A percentile compares a stretch with the other conserved stretches of the same genome.
These are phyloP conservation scores for Pygoscelis antarcticus DNA, from an alignment of 2,113 vertebrate species.

Conservation along the genomic window DNA sequence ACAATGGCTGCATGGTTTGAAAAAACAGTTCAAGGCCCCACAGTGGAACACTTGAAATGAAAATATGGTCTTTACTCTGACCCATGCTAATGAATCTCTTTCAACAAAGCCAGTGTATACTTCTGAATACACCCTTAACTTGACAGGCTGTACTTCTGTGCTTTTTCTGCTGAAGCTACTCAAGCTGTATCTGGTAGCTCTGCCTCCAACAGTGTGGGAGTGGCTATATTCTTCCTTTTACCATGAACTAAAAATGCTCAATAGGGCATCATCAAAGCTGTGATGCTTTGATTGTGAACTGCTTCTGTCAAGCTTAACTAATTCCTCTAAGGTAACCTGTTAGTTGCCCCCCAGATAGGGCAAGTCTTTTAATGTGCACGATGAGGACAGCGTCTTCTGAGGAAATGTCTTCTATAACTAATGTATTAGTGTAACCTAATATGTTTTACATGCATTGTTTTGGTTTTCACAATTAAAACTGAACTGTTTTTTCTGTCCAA, in stretches of 20 bases:
- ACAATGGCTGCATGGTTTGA: not conserved
- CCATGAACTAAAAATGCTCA: not conserved
- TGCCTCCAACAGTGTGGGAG: not conserved
- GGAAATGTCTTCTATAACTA: not conserved
- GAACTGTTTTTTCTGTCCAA: not conserved
- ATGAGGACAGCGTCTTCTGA: not conserved
- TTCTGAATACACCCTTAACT: not conserved
- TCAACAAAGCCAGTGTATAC: not conserved
- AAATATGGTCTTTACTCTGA: not conserved
- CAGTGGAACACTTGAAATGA: not conserved
- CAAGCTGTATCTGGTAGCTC: not conserved
- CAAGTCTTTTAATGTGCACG: not conserved
- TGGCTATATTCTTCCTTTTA: not conserved
- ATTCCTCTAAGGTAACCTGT: not conserved
- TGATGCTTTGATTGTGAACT: not conserved
- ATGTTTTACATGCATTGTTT: not conserved
- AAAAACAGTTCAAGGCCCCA: not conserved
- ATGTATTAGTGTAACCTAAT: not conserved
- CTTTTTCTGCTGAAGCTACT: not conserved
- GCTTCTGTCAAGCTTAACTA: not conserved
- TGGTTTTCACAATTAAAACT: not conserved
- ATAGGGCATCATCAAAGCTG: not conserved
- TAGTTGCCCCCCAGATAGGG: not conserved
- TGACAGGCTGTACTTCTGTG: not conserved
- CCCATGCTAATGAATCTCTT: not conserved